A percentile compares a stretch with the other conserved stretches of the same genome.
Evolutionary conservation across 2,113 vertebrate species (phyloP).

Genomic region (Catharus bicknelli): DNA sequence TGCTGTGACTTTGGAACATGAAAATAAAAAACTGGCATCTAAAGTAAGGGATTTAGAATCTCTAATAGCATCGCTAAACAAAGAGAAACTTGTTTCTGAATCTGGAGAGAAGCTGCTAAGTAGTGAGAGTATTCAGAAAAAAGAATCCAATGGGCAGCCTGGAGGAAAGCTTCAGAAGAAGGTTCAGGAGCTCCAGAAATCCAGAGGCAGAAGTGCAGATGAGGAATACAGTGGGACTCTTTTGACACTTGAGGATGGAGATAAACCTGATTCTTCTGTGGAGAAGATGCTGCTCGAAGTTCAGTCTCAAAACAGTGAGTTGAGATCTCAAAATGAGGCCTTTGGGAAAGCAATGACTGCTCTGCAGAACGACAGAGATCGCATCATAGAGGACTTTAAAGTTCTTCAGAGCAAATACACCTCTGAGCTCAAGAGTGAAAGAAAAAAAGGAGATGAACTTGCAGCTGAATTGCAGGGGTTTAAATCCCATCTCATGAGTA

Average conservation of each 20-base stretch:
- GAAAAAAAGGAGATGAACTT: slow-evolving; percentile 60
- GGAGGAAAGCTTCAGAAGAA: slow-evolving; percentile 48
- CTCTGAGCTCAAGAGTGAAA: slow-evolving; percentile 72
- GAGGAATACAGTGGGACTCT: slow-evolving; percentile 53
- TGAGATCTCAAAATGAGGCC: slow-evolving; percentile 78
- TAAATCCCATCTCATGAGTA: slow-evolving; percentile 37
- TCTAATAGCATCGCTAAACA: slow-evolving; percentile 66
- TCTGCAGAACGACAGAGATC: slow-evolving; percentile 83
- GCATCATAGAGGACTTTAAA: slow-evolving; percentile 82
- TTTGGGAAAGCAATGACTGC: slow-evolving; percentile 84
- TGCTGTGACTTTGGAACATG: slow-evolving; percentile 43
- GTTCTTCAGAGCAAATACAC: slow-evolving; percentile 73
- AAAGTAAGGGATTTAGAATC: slow-evolving; percentile 72
- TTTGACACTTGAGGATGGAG: slow-evolving; percentile 21
- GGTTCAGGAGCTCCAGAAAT: slow-evolving; percentile 51
- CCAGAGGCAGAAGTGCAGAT: slow-evolving; percentile 56
- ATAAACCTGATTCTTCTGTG: slow-evolving; percentile 43
- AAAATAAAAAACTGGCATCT: slow-evolving; percentile 71
- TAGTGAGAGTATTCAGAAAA: slow-evolving; percentile 40
- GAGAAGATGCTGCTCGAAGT: slow-evolving; percentile 68
- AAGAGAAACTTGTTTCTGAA: slow-evolving; percentile 59
- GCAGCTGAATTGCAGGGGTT: slow-evolving; percentile 71
- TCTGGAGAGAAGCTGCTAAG: slow-evolving; percentile 57
- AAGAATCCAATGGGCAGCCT: not conserved
- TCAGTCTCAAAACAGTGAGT: slow-evolving; percentile 63